phyloP scores from a whole-genome alignment of 2,888 invertebrate species.

The Epirrita christyi region DNA sequence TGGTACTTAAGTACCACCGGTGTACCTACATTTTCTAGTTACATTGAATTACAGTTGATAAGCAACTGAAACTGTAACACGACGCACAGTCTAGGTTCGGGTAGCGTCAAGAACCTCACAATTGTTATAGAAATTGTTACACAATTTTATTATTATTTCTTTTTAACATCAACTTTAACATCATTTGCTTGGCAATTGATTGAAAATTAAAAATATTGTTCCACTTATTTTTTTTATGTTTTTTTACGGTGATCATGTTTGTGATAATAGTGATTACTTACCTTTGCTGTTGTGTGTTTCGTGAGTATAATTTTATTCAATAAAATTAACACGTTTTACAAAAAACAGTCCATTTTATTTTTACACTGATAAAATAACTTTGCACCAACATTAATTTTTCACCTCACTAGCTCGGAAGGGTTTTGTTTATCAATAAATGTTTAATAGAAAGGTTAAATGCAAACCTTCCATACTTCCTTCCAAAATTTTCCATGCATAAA shows the following conservation, averaged over 20 bases:
- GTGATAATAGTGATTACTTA: constrained; percentile 4
- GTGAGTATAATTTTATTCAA: constrained; percentile 18
- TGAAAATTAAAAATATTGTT: too few relatives aligned
- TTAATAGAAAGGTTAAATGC: too few relatives aligned
- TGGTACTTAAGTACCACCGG: not conserved
- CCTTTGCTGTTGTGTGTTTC: constrained; percentile 13
- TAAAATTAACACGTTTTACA: too few relatives aligned
- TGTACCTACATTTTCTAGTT: constrained; percentile 7
- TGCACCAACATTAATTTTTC: too few relatives aligned
- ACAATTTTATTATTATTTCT: too few relatives aligned
- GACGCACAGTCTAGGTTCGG: constrained; percentile 22
- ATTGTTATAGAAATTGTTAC: not conserved
- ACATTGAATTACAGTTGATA: constrained; percentile 19
- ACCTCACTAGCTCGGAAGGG: too few relatives aligned
- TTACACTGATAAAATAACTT: too few relatives aligned
- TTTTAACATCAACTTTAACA: too few relatives aligned
- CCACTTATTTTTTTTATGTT: not conserved
- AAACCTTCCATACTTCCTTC: too few relatives aligned
- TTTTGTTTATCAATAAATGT: too few relatives aligned
- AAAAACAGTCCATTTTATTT: not conserved
- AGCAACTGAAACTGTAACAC: constrained; percentile 34
- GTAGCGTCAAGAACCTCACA: constrained; percentile 8
- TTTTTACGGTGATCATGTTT: constrained; percentile 6
- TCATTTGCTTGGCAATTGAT: too few relatives aligned
- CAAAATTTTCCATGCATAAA: too few relatives aligned